phyloP scores from a whole-genome alignment of 2,113 vertebrate genomes.

The Grammomys surdaster region DNA sequence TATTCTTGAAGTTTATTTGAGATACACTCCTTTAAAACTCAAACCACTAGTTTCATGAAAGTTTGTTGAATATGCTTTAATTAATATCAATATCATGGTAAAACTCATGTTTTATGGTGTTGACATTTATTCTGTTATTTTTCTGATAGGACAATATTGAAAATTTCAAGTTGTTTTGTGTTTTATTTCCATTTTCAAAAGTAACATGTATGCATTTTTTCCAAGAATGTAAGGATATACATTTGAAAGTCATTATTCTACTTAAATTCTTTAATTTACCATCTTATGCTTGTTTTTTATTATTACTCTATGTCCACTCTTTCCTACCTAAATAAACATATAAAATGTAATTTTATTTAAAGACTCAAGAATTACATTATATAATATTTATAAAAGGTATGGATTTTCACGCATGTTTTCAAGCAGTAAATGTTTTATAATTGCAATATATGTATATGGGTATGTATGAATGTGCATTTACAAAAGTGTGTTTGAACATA shows the following conservation, averaged over 20 bases:
- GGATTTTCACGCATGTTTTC: neutral
- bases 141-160: neutral
- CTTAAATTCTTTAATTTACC: neutral
- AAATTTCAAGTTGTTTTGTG: neutral
- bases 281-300: neutral
- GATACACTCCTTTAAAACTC: neutral
- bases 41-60: constrained; percentile 6
- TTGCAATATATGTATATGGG: neutral
- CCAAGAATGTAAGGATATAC: neutral
- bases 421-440: neutral
- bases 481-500: neutral
- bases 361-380: neutral
- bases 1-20: neutral
- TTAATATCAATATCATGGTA: neutral
- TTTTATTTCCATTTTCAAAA: neutral
- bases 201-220: neutral
- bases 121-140: neutral
- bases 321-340: neutral
- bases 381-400: neutral
- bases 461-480: neutral
- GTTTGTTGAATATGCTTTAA: neutral
- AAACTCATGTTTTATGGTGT: neutral
- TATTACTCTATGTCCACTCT: neutral
- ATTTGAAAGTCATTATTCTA: neutral
- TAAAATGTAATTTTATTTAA: neutral